Conservation (phyloP, 1,140 invertebrate genomes). For the Papilio polytes region DNA sequence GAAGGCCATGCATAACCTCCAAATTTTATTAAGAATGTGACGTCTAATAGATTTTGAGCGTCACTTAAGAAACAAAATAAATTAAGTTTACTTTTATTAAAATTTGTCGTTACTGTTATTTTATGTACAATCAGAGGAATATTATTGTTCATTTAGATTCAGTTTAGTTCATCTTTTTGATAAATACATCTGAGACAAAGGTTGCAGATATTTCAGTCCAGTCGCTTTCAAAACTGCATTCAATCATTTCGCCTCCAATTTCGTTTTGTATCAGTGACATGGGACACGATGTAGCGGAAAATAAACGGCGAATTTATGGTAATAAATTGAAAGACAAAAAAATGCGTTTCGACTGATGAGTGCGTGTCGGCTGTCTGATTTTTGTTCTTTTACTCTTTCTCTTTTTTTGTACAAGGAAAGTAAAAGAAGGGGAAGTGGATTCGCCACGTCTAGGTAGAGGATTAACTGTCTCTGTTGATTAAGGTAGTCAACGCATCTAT, state of each 20-base stretch:
- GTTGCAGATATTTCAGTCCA: slow-evolving; percentile 64
- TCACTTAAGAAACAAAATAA: too few relatives aligned
- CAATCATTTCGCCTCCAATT: slow-evolving; percentile 80
- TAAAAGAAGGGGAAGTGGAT: too few relatives aligned
- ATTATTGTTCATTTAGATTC: neutral
- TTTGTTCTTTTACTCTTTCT: too few relatives aligned
- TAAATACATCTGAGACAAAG: slow-evolving; percentile 65
- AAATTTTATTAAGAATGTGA: too few relatives aligned
- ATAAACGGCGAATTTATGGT: neutral
- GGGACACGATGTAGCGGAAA: slow-evolving; percentile 44
- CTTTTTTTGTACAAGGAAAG: too few relatives aligned
- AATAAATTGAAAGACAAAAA: neutral
- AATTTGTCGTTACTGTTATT: neutral
- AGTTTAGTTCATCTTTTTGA: neutral
- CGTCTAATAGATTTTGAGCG: too few relatives aligned
- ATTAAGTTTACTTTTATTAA: too few relatives aligned
- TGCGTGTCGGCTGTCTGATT: too few relatives aligned
- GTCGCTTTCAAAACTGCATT: slow-evolving; percentile 76
- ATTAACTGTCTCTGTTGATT: too few relatives aligned
- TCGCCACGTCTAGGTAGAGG: too few relatives aligned
- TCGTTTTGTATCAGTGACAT: slow-evolving; percentile 54
- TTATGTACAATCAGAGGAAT: neutral
- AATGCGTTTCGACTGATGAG: neutral
- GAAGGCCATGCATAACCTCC: too few relatives aligned
- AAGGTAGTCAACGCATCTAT: too few relatives aligned